These are phyloP conservation scores for Intellagama lesueurii DNA, from an alignment of 2,797 vertebrate species.

Conservation along the genomic window DNA sequence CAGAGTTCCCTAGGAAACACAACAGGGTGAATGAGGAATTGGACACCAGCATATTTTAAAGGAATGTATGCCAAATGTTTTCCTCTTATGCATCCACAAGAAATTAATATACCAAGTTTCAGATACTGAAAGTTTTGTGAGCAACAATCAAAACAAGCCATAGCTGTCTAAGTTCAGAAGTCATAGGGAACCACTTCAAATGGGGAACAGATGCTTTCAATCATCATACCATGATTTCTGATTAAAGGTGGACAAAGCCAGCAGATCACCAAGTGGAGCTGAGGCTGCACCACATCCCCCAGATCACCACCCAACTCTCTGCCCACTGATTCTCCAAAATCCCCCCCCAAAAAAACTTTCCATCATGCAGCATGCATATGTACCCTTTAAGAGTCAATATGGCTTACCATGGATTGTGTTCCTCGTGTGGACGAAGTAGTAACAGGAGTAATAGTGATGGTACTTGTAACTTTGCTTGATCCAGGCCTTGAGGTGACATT, in stretches of 20 bases:
- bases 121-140: background rate
- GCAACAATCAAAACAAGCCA: background rate
- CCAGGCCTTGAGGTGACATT: conserved; percentile 73
- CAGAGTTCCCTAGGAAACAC: background rate
- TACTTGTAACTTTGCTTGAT: conserved; percentile 91
- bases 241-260: background rate
- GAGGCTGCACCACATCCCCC: background rate
- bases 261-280: background rate
- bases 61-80: background rate
- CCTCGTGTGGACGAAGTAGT: conserved; percentile 85
- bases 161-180: background rate
- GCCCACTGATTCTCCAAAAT: background rate
- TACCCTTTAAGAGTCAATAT: fast-evolving
- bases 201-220: background rate
- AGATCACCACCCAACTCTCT: background rate
- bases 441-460: conserved; percentile 92
- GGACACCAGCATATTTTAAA: background rate
- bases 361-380: background rate
- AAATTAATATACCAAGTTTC: background rate
- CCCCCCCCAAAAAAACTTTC: fast-evolving
- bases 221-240: background rate
- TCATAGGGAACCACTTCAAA: background rate
- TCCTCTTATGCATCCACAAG: background rate
- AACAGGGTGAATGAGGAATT: background rate
- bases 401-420: conserved; percentile 89